phyloP scores from a whole-genome alignment of 2,888 invertebrate species.

The Pyrochroa serraticornis region DNA sequence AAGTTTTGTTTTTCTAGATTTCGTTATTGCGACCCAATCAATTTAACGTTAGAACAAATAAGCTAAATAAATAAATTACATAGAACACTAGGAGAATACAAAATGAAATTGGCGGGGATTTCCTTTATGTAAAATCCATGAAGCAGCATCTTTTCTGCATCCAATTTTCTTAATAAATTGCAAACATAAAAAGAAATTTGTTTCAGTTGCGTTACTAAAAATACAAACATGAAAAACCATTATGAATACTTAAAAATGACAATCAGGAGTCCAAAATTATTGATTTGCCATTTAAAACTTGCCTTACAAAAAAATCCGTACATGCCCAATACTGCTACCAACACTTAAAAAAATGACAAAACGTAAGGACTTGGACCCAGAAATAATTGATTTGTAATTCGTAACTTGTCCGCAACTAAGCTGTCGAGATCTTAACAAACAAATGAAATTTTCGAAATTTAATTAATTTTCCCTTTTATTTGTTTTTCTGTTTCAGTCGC shows the following conservation, averaged over 20 bases:
- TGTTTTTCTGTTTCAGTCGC: conserved; percentile 68
- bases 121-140: background rate
- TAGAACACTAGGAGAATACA: background rate
- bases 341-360: too few species aligned
- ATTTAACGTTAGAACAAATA: too few species aligned
- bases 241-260: too few species aligned
- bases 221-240: too few species aligned
- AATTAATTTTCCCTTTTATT: background rate
- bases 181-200: background rate
- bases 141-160: too few species aligned
- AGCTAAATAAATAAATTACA: background rate
- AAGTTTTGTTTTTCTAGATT: too few species aligned
- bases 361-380: too few species aligned
- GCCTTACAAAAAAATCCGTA: background rate
- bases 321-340: background rate
- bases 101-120: background rate
- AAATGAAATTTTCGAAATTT: background rate
- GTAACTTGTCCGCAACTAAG: background rate
- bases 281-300: too few species aligned
- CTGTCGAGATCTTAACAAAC: background rate
- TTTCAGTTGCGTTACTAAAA: too few species aligned
- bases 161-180: background rate
- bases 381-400: background rate
- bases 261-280: too few species aligned
- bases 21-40: too few species aligned